These are phyloP conservation scores for Macropis europaea DNA, from an alignment of 2,888 invertebrate species.

Conservation along the genomic window DNA sequence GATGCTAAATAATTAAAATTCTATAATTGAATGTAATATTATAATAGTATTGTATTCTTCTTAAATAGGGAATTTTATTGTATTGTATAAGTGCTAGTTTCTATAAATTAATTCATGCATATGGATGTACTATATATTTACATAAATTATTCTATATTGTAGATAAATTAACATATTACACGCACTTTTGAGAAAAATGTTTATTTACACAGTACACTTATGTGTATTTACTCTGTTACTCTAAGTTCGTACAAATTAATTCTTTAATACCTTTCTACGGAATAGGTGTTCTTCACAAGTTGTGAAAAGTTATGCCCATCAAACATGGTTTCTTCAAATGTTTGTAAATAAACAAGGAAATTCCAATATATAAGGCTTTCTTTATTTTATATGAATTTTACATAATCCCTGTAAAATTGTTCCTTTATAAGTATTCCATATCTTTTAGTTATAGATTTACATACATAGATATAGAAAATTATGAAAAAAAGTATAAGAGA, in stretches of 20 bases:
- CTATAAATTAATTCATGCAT: conserved; percentile 35
- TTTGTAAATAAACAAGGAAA: conserved; percentile 61
- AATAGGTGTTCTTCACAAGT: conserved; percentile 57
- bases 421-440: conserved; percentile 45
- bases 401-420: conserved; percentile 59
- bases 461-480: conserved; percentile 1
- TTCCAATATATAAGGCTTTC: conserved; percentile 57
- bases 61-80: conserved; percentile 4
- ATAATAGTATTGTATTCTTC: background rate
- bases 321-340: conserved; percentile 62
- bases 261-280: conserved; percentile 61
- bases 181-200: conserved; percentile 23
- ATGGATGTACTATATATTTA: conserved; percentile 5
- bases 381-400: conserved; percentile 56
- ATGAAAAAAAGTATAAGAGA: background rate
- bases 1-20: background rate
- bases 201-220: no score
- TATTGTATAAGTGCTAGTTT: background rate
- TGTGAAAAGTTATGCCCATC: conserved; percentile 59
- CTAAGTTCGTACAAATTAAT: conserved; percentile 47
- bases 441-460: conserved; percentile 22
- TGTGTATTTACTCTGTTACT: conserved; percentile 37
- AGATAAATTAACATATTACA: conserved; percentile 16
- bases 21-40: background rate
- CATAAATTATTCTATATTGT: conserved; percentile 2